Conservation (phyloP, 1,140 invertebrate species). For the Tetraneura akinire region DNA sequence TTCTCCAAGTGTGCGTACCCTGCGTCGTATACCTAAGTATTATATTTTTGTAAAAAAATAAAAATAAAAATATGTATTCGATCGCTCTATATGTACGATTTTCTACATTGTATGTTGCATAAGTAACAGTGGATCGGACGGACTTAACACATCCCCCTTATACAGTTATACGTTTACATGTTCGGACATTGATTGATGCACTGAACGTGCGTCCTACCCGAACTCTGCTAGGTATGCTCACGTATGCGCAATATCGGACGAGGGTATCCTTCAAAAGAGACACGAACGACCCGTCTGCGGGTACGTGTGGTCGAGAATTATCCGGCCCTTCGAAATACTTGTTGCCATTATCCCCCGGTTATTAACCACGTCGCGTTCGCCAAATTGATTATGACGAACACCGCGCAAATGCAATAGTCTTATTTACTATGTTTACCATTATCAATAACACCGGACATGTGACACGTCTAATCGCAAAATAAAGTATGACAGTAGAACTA, state of each 20-base stretch:
- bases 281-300: background rate
- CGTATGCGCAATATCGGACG: background rate
- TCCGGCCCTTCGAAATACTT: background rate
- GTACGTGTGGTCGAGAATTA: background rate
- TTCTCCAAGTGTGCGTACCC: too few species aligned
- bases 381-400: background rate
- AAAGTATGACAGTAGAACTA: too few species aligned
- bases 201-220: background rate
- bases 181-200: slow-evolving; percentile 18
- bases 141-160: background rate
- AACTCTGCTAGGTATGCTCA: background rate
- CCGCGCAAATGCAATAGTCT: too few species aligned
- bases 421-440: too few species aligned
- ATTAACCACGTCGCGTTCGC: background rate
- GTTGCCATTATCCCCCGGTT: background rate
- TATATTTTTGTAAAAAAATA: too few species aligned
- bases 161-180: background rate
- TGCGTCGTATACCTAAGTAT: too few species aligned
- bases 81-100: too few species aligned
- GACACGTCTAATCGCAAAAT: too few species aligned
- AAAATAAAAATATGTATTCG: too few species aligned
- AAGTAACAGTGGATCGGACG: too few species aligned
- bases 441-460: too few species aligned
- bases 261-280: slow-evolving; percentile 2
- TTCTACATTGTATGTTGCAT: too few species aligned